Conservation (phyloP, 2,888 invertebrate species). For the Chalcis sispes region DNA sequence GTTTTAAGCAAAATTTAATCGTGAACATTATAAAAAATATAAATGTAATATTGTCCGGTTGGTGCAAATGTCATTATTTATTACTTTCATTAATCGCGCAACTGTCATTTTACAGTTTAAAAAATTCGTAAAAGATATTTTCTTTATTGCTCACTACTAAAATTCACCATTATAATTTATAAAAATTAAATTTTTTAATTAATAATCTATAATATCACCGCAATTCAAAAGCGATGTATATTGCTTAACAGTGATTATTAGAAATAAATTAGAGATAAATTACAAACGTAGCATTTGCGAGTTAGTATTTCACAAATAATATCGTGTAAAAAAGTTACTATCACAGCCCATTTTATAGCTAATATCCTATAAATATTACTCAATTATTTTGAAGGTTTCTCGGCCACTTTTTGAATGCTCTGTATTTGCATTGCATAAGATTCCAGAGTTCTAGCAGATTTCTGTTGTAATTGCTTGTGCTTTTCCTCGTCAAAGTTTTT, state of each 20-base stretch:
- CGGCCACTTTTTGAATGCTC: neutral
- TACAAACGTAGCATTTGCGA: neutral
- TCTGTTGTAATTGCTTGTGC: conserved; percentile 57
- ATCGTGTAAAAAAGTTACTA: conserved; percentile 15
- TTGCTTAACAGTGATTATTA: conserved; percentile 4
- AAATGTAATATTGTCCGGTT: too few species aligned
- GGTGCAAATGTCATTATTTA: too few species aligned
- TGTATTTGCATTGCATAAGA: neutral
- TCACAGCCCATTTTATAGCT: conserved; percentile 31
- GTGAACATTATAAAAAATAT: too few species aligned
- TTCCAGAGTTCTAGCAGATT: conserved; percentile 56
- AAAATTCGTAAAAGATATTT: too few species aligned
- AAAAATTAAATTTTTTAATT: conserved; percentile 8
- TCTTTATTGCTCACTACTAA: conserved; percentile 15
- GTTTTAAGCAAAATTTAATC: too few species aligned
- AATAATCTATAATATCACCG: neutral
- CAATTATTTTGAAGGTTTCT: neutral
- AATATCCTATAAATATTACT: neutral
- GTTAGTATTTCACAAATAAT: conserved; percentile 24
- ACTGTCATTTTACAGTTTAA: too few species aligned
- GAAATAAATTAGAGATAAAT: neutral
- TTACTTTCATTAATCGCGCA: too few species aligned
- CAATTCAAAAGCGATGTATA: neutral
- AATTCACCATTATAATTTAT: too few species aligned
- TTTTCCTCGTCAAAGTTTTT: conserved; percentile 57